phyloP scores from a whole-genome alignment of 2,797 vertebrate genomes.

The Cottoperca gobio region DNA sequence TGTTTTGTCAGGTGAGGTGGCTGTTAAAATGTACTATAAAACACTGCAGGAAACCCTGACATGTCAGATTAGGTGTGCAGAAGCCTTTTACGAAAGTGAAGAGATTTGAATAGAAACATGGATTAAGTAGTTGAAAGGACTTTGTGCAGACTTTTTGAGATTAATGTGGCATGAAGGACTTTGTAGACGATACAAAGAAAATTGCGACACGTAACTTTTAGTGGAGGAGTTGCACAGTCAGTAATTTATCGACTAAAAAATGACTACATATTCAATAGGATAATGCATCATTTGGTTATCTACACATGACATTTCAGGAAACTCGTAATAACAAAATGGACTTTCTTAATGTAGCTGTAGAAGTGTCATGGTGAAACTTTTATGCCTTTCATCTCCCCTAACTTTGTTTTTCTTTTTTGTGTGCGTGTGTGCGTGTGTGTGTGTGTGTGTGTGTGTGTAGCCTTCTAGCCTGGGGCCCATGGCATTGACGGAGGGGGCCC shows the following conservation, averaged over 20 bases:
- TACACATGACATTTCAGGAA: no score
- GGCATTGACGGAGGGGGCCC: constrained; percentile 96
- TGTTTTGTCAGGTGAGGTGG: not conserved
- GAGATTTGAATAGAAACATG: not conserved
- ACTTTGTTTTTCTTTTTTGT: constrained; percentile 21
- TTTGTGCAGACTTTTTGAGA: not conserved
- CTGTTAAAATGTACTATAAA: not conserved
- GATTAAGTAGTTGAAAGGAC: not conserved
- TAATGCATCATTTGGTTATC: no score
- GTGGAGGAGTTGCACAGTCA: not conserved
- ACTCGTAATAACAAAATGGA: no score
- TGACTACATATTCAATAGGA: no score
- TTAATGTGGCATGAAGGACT: constrained; percentile 3
- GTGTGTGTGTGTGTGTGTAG: constrained; percentile 81
- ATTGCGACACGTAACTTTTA: not conserved
- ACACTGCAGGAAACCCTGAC: not conserved
- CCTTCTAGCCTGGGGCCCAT: constrained; percentile 97
- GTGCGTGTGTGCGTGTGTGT: no score
- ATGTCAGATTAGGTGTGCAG: not conserved
- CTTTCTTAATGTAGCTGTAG: no score
- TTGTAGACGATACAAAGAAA: not conserved
- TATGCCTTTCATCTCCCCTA: no score
- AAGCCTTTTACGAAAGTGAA: not conserved
- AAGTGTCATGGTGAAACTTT: no score
- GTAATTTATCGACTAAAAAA: not conserved